Evolutionary conservation across 2,113 vertebrate species (phyloP).

Genomic region (Callipepla squamata): DNA sequence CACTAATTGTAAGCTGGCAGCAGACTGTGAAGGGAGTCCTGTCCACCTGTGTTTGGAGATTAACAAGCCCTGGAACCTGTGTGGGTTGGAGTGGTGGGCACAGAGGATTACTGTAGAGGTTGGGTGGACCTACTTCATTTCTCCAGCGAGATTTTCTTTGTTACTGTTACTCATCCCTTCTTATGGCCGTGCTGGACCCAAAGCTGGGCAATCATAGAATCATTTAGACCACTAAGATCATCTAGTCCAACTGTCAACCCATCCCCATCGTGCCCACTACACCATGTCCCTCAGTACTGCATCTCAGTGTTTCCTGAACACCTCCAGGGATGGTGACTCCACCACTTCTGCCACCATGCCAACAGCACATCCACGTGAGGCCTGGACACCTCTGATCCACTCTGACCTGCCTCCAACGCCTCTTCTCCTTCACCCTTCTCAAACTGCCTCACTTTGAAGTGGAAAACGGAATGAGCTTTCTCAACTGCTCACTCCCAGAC

Average conservation of each 20-base stretch:
- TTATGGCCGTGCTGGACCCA: neutral
- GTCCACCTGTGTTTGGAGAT: neutral
- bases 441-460: neutral
- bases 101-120: neutral
- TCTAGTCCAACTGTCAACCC: too few species aligned
- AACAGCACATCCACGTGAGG: neutral
- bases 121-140: neutral
- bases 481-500: neutral
- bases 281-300: too few species aligned
- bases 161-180: neutral
- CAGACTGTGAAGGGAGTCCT: neutral
- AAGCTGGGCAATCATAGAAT: neutral
- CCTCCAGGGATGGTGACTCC: too few species aligned
- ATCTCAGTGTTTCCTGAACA: too few species aligned
- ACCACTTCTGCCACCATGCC: too few species aligned
- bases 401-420: neutral
- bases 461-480: slow-evolving; percentile 8
- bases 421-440: neutral
- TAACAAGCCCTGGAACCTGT: neutral
- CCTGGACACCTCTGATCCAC: neutral
- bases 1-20: neutral
- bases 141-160: neutral
- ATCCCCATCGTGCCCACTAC: too few species aligned
- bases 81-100: neutral
- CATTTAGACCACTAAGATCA: too few species aligned